Evolutionary conservation across 2,797 vertebrate species (phyloP).

Genomic region (Falco berigora): DNA sequence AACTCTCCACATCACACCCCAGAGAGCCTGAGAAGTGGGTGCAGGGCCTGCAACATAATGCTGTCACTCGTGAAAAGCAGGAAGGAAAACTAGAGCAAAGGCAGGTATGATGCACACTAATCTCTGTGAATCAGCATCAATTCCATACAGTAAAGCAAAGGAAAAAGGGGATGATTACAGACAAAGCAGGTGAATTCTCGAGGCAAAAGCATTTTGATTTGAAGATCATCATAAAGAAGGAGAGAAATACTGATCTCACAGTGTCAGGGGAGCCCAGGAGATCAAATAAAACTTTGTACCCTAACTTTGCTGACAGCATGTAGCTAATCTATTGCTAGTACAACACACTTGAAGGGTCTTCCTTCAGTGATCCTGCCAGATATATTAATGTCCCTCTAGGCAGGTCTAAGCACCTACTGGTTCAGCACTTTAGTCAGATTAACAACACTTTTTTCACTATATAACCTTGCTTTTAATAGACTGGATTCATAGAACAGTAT

Average conservation of each 20-base stretch:
- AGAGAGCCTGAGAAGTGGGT: neutral
- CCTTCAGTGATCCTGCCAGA: neutral
- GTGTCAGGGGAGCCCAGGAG: neutral
- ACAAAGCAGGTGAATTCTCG: neutral
- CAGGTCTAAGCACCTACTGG: neutral
- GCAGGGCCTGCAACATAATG: neutral
- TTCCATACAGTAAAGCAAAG: neutral
- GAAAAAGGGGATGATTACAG: neutral
- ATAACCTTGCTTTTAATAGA: neutral
- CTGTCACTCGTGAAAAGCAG: neutral
- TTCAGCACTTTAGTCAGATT: neutral
- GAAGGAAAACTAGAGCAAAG: neutral
- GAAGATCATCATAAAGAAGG: neutral
- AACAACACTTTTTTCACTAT: neutral
- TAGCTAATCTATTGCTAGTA: neutral
- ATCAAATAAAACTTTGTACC: neutral
- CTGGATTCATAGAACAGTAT: neutral
- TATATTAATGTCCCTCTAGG: neutral
- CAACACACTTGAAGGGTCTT: neutral
- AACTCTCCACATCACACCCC: neutral
- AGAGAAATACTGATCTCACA: neutral
- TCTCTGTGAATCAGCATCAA: neutral
- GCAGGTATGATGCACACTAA: neutral
- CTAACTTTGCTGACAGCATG: neutral
- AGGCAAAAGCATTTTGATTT: neutral